Conservation (phyloP, 2,797 vertebrate species). For the Petrocephalus schoutedeni region DNA sequence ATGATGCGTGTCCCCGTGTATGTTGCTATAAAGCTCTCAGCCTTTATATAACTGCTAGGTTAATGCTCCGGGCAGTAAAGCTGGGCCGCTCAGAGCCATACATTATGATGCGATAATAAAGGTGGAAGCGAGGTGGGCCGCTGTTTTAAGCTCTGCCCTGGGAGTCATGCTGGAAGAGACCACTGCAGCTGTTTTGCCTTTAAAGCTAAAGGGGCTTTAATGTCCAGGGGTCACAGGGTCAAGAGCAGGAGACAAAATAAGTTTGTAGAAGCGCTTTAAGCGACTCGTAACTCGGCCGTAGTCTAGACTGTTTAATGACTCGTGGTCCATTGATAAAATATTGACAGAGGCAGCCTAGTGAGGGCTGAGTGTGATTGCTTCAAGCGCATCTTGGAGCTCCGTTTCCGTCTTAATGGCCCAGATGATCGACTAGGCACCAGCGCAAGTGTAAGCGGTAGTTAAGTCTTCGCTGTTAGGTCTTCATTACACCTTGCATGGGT, state of each 20-base stretch:
- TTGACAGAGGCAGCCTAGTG: conserved; percentile 54
- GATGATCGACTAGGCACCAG: not conserved
- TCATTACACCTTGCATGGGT: not conserved
- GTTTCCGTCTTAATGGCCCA: not conserved
- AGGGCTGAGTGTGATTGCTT: conserved; percentile 48
- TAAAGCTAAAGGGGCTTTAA: conserved; percentile 45
- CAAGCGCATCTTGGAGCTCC: not conserved
- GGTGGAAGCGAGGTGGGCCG: not conserved
- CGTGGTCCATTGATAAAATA: conserved; percentile 63
- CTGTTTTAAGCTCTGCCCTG: not conserved
- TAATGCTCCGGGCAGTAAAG: conserved; percentile 7
- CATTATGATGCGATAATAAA: conserved; percentile 11
- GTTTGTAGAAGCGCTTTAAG: conserved; percentile 49
- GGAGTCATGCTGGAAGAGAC: not conserved
- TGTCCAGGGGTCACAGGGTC: conserved; percentile 51
- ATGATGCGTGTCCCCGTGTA: not conserved
- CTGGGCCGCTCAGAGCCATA: not conserved
- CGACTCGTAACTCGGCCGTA: conserved; percentile 49
- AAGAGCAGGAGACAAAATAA: conserved; percentile 53
- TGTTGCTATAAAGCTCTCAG: not conserved
- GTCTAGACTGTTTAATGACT: conserved; percentile 69
- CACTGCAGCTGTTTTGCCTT: conserved; percentile 7
- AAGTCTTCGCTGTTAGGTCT: not conserved
- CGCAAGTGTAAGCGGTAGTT: not conserved
- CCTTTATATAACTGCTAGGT: conserved; percentile 8